Conservation (phyloP, 2,888 invertebrate genomes). For the Ophion slaviceki region DNA sequence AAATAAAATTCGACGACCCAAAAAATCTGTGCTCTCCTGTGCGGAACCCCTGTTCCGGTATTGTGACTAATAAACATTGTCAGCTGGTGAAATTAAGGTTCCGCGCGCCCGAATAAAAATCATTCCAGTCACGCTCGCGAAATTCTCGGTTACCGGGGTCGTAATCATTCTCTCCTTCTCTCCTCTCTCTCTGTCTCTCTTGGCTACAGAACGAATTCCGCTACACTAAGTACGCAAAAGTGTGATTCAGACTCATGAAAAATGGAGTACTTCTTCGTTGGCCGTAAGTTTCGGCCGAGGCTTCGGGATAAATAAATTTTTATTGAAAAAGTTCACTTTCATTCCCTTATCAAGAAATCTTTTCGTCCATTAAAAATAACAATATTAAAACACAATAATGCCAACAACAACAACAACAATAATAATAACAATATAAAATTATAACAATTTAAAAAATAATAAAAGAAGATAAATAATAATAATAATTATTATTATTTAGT, state of each 20-base stretch:
- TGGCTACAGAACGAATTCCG: background rate
- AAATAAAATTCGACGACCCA: slow-evolving; percentile 24
- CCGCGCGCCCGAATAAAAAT: slow-evolving; percentile 42
- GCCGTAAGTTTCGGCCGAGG: too few relatives aligned
- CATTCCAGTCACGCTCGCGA: slow-evolving; percentile 53
- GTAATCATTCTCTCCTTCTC: background rate
- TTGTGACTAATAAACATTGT: slow-evolving; percentile 58
- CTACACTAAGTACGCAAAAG: background rate
- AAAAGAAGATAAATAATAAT: too few relatives aligned
- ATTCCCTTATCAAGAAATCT: too few relatives aligned
- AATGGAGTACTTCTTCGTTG: too few relatives aligned
- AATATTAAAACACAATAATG: too few relatives aligned
- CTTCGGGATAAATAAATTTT: too few relatives aligned
- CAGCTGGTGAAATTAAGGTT: slow-evolving; percentile 40
- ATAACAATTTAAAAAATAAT: too few relatives aligned
- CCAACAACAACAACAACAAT: too few relatives aligned
- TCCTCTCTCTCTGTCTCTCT: background rate
- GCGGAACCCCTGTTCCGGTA: slow-evolving; percentile 5
- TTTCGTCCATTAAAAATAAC: too few relatives aligned
- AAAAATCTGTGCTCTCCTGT: background rate
- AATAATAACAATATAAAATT: too few relatives aligned
- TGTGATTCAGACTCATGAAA: slow-evolving; percentile 11
- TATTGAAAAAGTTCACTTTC: too few relatives aligned
- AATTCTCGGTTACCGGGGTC: slow-evolving; percentile 40
- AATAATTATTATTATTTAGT: too few relatives aligned